Conservation (phyloP, 2,888 invertebrate species). For the Petrolisthes manimaculis region DNA sequence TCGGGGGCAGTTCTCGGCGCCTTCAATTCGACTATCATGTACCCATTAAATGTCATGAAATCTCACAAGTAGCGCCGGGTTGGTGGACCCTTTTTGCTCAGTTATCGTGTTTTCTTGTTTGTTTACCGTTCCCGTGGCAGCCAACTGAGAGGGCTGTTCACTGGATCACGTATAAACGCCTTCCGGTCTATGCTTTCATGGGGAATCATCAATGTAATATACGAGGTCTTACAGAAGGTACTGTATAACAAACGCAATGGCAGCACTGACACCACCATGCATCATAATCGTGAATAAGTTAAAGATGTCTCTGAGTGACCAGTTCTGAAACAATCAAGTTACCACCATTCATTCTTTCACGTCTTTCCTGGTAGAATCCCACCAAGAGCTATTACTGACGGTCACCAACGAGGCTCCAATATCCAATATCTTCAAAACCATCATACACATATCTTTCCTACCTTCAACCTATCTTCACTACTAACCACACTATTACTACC, state of each 20-base stretch:
- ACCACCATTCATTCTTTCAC: too few species aligned
- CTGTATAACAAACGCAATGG: slow-evolving; percentile 70
- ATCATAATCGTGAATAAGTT: too few species aligned
- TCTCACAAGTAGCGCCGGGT: slow-evolving; percentile 90
- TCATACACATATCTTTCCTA: too few species aligned
- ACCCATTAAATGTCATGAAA: slow-evolving; percentile 96
- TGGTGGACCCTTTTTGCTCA: slow-evolving; percentile 81
- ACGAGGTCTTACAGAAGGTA: slow-evolving; percentile 79
- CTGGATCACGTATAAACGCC: slow-evolving; percentile 93
- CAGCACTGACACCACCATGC: too few species aligned
- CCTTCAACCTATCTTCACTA: too few species aligned
- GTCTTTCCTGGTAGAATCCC: too few species aligned
- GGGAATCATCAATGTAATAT: slow-evolving; percentile 98
- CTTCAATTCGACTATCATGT: slow-evolving; percentile 91
- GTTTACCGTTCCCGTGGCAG: slow-evolving; percentile 85
- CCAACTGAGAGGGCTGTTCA: slow-evolving; percentile 85
- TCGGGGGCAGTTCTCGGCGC: slow-evolving; percentile 95
- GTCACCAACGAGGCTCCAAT: too few species aligned
- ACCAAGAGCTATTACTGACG: too few species aligned
- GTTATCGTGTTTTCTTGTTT: slow-evolving; percentile 77
- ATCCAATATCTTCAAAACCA: too few species aligned
- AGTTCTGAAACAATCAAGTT: too few species aligned
- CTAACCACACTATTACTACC: too few species aligned
- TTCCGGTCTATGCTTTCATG: slow-evolving; percentile 95
- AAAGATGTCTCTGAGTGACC: too few species aligned